Conservation (phyloP, 2,888 invertebrate genomes). For the Falcaria lacertinaria region DNA sequence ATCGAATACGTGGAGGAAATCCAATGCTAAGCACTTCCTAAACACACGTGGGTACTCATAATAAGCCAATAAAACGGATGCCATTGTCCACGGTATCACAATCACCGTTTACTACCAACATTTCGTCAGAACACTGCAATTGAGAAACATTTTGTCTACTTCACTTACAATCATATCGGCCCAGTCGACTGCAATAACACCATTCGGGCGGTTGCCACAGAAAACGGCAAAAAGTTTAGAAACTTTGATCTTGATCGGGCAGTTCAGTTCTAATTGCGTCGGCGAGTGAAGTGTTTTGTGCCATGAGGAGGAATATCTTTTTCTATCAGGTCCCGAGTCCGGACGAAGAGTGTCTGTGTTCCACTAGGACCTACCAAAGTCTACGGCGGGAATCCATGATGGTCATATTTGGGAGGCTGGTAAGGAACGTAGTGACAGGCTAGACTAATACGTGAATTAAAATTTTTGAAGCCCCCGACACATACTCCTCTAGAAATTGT, state of each 20-base stretch:
- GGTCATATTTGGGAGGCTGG: constrained; percentile 45
- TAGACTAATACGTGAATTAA: no score
- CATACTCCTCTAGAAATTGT: no score
- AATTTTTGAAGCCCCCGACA: no score
- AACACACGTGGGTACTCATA: constrained; percentile 3
- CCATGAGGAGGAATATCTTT: constrained; percentile 51
- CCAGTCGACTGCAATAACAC: constrained; percentile 19
- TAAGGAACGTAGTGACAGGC: constrained; percentile 31
- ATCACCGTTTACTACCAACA: constrained; percentile 2
- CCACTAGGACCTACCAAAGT: constrained; percentile 37
- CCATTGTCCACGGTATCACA: constrained; percentile 15
- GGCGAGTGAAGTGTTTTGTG: constrained; percentile 12
- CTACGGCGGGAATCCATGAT: constrained; percentile 57
- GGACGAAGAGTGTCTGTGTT: constrained; percentile 36
- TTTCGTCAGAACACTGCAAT: constrained; percentile 19
- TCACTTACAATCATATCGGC: constrained; percentile 13
- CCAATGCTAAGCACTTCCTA: constrained; percentile 3
- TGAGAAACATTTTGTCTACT: constrained; percentile 17
- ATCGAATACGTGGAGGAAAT: constrained; percentile 1
- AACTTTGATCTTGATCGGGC: background rate
- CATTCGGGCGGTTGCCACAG: constrained; percentile 10
- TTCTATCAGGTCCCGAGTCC: constrained; percentile 35
- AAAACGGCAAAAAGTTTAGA: background rate
- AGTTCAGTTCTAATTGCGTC: constrained; percentile 6
- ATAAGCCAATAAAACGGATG: constrained; percentile 4